Evolutionary conservation across 1,140 invertebrate species (phyloP).

Genomic region (Homalodisca vitripennis): DNA sequence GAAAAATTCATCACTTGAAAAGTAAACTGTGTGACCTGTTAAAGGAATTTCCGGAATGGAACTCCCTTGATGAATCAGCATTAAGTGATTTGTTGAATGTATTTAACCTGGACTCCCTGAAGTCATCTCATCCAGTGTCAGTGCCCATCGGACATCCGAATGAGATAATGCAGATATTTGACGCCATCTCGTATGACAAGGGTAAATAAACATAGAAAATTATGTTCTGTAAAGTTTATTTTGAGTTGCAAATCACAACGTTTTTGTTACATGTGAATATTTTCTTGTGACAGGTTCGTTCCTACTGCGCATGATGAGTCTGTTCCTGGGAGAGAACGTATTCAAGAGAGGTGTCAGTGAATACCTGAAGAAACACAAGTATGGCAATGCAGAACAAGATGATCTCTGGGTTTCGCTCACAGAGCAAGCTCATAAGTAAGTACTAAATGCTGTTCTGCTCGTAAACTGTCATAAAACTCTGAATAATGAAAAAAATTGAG

Average conservation of each 20-base stretch:
- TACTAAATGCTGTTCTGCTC: too few relatives aligned
- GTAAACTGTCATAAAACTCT: too few relatives aligned
- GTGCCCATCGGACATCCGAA: slow-evolving; percentile 61
- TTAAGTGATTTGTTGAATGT: background rate
- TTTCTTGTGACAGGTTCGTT: slow-evolving; percentile 47
- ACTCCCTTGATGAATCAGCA: background rate
- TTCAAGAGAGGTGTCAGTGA: slow-evolving; percentile 67
- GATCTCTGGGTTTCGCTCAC: slow-evolving; percentile 79
- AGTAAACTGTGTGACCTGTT: background rate
- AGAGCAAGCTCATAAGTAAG: slow-evolving; percentile 48
- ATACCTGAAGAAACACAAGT: slow-evolving; percentile 63
- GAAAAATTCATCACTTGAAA: background rate
- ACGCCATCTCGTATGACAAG: slow-evolving; percentile 84
- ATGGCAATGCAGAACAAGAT: slow-evolving; percentile 73
- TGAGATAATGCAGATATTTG: slow-evolving; percentile 84
- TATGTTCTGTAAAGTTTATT: background rate
- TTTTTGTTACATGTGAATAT: background rate
- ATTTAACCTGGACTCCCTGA: slow-evolving; percentile 52
- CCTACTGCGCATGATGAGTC: slow-evolving; percentile 85
- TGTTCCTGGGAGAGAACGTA: slow-evolving; percentile 75
- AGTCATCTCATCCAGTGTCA: slow-evolving; percentile 61
- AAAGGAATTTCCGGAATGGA: slow-evolving; percentile 20
- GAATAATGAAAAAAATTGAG: too few relatives aligned
- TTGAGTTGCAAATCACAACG: background rate
- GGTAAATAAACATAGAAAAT: slow-evolving; percentile 48